Evolutionary conservation across 1,140 invertebrate species (phyloP).

Genomic region (Trachymyrmex septentrionalis): DNA sequence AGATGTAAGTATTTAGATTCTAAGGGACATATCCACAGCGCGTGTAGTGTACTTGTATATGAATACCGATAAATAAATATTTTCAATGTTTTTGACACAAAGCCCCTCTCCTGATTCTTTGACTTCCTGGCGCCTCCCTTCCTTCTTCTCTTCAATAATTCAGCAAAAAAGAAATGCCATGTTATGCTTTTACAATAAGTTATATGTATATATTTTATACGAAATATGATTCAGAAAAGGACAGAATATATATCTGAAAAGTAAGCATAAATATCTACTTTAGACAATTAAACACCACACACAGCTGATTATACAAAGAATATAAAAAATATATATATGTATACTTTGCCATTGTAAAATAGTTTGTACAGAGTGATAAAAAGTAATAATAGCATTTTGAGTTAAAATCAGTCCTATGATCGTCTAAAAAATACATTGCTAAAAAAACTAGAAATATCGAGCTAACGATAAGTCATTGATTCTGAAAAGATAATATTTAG

Average conservation of each 20-base stretch:
- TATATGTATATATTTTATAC: conserved; percentile 67
- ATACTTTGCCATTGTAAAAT: conserved; percentile 18
- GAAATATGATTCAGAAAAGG: conserved; percentile 9
- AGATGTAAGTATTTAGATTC: conserved; percentile 78
- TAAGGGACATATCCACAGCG: conserved; percentile 81
- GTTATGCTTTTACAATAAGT: conserved; percentile 23
- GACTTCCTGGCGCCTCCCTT: not conserved
- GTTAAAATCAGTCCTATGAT: not conserved
- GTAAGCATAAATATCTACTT: conserved; percentile 22
- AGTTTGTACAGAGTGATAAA: conserved; percentile 41
- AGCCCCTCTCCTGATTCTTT: conserved; percentile 23
- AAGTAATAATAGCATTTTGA: conserved; percentile 20
- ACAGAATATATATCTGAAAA: not conserved
- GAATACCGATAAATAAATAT: conserved; percentile 82
- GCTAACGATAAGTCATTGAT: not conserved
- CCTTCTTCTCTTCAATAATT: not conserved
- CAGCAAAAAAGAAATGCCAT: not conserved
- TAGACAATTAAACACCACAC: conserved; percentile 36
- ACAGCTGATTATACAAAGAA: conserved; percentile 37
- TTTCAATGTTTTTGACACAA: conserved; percentile 83
- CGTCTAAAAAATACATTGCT: not conserved
- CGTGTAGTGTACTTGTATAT: conserved; percentile 83
- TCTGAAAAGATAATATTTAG: conserved; percentile 13
- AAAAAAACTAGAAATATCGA: conserved; percentile 8
- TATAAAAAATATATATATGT: conserved; percentile 67